Conservation (phyloP, 2,113 vertebrate species). For the Sphaerodactylus townsendi region DNA sequence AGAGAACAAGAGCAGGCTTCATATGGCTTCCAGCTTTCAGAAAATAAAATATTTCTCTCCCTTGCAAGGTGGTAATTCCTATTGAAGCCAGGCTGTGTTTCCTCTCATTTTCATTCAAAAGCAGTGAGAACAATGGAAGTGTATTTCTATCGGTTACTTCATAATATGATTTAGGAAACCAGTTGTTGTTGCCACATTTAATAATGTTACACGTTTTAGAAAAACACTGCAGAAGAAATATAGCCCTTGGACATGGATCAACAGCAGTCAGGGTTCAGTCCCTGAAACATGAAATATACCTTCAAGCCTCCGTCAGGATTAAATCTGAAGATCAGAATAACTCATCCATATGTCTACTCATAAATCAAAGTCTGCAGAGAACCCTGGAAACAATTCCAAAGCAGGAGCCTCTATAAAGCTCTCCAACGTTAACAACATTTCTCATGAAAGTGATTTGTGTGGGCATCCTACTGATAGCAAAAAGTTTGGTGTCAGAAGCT, state of each 20-base stretch:
- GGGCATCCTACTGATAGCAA: neutral
- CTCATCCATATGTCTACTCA: neutral
- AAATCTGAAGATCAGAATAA: neutral
- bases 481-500: neutral
- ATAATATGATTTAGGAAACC: neutral
- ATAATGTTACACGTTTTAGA: conserved; percentile 7
- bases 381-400: neutral
- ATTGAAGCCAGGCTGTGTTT: conserved; percentile 10
- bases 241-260: neutral
- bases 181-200: neutral
- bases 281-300: neutral
- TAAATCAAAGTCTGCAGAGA: neutral
- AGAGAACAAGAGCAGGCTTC: neutral
- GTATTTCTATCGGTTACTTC: neutral
- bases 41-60: fast-evolving
- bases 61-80: neutral
- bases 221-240: neutral
- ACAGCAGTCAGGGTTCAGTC: neutral
- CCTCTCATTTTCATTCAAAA: conserved; percentile 10
- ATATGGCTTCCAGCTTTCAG: neutral
- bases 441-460: neutral
- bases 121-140: neutral
- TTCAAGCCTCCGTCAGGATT: neutral
- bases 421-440: neutral
- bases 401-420: no score